Percentiles rank a stretch among this genome's conserved stretches.
Evolutionary conservation across 2,797 vertebrate species (phyloP).

Genomic region (Xiphophorus birchmanni): DNA sequence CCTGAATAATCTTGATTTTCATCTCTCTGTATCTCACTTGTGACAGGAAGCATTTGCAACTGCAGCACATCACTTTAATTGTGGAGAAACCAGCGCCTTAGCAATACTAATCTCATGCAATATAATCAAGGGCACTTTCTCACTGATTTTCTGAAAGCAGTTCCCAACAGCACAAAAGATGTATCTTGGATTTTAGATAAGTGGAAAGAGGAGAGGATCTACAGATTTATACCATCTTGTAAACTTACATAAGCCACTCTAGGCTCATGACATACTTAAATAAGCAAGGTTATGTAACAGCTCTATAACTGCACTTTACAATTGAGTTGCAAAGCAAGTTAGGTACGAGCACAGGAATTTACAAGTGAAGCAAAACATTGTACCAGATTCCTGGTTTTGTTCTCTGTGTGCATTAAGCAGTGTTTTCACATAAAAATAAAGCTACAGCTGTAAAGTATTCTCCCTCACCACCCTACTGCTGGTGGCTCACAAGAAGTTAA

Average conservation of each 20-base stretch:
- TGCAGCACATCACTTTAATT: conserved; percentile 48
- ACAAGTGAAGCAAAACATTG: conserved; percentile 80
- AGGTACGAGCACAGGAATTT: conserved; percentile 82
- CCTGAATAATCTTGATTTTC: conserved; percentile 37
- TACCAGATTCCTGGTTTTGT: conserved; percentile 84
- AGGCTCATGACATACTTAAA: conserved; percentile 82
- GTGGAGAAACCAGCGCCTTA: conserved; percentile 48
- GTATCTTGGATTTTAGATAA: conserved; percentile 72
- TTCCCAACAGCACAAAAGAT: conserved; percentile 66
- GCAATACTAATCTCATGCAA: conserved; percentile 60
- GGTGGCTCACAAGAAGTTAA: conserved; percentile 84
- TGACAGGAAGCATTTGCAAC: conserved; percentile 49
- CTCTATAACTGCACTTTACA: conserved; percentile 76
- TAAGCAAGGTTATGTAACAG: conserved; percentile 82
- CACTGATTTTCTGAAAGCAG: conserved; percentile 53
- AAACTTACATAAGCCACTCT: conserved; percentile 84
- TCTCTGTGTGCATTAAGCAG: conserved; percentile 72
- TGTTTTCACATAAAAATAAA: conserved; percentile 80
- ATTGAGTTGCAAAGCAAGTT: conserved; percentile 76
- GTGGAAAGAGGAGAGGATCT: conserved; percentile 62
- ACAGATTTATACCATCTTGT: conserved; percentile 80
- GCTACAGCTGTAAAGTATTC: conserved; percentile 81
- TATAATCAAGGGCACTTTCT: conserved; percentile 59
- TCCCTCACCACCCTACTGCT: conserved; percentile 53
- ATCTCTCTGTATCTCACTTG: conserved; percentile 27